These are phyloP conservation scores for Chirona hameri DNA, from an alignment of 2,888 invertebrate species.

Conservation along the genomic window DNA sequence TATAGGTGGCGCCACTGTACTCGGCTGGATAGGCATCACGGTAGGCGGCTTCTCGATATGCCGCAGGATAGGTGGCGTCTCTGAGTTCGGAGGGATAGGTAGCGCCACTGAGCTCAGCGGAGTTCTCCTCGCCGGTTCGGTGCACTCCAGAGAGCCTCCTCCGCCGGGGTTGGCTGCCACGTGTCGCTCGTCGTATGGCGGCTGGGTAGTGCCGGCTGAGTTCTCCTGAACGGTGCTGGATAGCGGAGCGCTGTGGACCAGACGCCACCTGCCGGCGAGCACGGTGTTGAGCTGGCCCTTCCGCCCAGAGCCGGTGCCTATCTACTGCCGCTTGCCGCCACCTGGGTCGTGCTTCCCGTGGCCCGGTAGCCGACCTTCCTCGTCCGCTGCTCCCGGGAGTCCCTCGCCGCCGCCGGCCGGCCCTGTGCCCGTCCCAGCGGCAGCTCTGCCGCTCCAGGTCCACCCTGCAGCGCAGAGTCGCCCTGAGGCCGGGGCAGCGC, in stretches of 20 bases:
- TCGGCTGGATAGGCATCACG: background rate
- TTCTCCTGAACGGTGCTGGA: no score
- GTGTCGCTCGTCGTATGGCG: background rate
- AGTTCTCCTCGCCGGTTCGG: no score
- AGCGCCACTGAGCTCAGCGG: no score
- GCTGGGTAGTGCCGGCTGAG: background rate
- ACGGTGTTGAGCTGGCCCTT: background rate
- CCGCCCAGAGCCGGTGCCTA: background rate
- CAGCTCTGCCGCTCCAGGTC: background rate
- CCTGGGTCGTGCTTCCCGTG: no score
- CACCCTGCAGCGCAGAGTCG: background rate
- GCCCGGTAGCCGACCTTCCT: background rate
- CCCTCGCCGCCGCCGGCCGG: background rate
- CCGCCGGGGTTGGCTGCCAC: no score
- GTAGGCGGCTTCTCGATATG: background rate
- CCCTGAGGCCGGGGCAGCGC: background rate
- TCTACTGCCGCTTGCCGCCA: no score
- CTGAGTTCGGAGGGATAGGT: no score
- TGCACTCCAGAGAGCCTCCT: no score
- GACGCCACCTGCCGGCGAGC: no score
- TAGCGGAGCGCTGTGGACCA: no score
- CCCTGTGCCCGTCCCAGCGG: background rate
- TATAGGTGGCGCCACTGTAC: background rate
- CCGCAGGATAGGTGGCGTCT: no score
- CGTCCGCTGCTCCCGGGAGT: background rate